Evolutionary conservation across 2,888 invertebrate genomes (phyloP).

Genomic region (Orgyia antiqua): DNA sequence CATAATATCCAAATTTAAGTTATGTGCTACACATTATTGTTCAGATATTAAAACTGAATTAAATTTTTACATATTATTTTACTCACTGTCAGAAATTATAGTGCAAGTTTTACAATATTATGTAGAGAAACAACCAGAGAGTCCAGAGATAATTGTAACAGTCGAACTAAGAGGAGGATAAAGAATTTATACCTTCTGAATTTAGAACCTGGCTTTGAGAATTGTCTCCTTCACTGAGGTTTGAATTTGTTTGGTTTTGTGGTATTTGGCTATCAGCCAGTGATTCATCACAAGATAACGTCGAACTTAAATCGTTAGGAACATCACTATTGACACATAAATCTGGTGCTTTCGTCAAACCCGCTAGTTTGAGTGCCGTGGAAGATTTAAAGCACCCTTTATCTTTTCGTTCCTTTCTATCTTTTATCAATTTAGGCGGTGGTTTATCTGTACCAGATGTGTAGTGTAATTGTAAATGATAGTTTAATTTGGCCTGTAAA

Average conservation of each 20-base stretch:
- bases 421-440: conserved; percentile 25
- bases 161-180: conserved; percentile 15
- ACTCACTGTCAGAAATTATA: no score
- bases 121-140: no score
- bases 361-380: conserved; percentile 55
- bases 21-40: no score
- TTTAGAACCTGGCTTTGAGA: no score
- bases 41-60: no score
- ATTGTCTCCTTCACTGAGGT: no score
- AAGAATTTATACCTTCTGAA: no score
- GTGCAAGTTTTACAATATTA: no score
- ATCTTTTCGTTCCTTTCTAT: conserved; percentile 55
- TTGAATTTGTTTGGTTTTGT: not conserved
- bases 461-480: conserved; percentile 42
- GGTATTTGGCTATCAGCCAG: not conserved
- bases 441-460: conserved; percentile 6
- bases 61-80: no score
- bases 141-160: no score
- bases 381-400: conserved; percentile 40
- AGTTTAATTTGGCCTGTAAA: conserved; percentile 48
- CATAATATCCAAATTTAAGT: no score
- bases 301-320: not conserved
- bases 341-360: conserved; percentile 26
- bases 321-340: not conserved
- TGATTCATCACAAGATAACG: not conserved